A percentile compares a stretch with the other conserved stretches of the same genome.
phyloP scores from a whole-genome alignment of 2,113 vertebrate species.

The Leptodactylus fuscus region DNA sequence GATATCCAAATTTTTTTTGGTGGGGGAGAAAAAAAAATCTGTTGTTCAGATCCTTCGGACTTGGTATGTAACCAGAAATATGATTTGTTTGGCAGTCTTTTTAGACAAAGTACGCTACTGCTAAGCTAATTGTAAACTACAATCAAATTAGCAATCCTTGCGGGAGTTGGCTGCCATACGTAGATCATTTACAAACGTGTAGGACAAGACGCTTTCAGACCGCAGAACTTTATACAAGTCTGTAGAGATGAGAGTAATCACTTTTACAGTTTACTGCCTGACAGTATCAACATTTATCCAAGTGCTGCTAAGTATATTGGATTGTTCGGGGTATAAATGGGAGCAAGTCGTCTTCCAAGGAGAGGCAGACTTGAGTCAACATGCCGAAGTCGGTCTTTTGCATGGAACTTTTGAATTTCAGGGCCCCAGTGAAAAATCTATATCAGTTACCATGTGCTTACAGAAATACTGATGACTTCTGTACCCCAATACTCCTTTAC shows the following conservation, averaged over 20 bases:
- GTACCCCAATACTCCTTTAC: no score
- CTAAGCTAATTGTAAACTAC: constrained; percentile 79
- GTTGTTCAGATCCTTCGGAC: constrained; percentile 76
- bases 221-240: constrained; percentile 19
- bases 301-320: not conserved
- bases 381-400: no score
- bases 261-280: constrained; percentile 9
- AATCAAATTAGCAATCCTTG: constrained; percentile 79
- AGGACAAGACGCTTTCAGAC: constrained; percentile 60
- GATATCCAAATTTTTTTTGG: constrained; percentile 65
- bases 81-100: constrained; percentile 78
- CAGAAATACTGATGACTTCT: no score
- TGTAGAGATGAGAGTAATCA: constrained; percentile 32
- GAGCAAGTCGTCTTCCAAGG: not conserved
- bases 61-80: constrained; percentile 78
- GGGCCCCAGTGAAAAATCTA: no score
- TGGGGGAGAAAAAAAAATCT: constrained; percentile 74
- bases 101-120: constrained; percentile 72
- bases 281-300: constrained; percentile 25
- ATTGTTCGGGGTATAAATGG: not conserved
- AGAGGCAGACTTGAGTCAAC: not conserved
- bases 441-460: no score
- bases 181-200: constrained; percentile 50
- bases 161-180: constrained; percentile 67
- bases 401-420: no score